Percentiles rank a stretch among this genome's conserved stretches.
Conservation (phyloP, 2,113 vertebrate species). For the Pogonocichla stellata region DNA sequence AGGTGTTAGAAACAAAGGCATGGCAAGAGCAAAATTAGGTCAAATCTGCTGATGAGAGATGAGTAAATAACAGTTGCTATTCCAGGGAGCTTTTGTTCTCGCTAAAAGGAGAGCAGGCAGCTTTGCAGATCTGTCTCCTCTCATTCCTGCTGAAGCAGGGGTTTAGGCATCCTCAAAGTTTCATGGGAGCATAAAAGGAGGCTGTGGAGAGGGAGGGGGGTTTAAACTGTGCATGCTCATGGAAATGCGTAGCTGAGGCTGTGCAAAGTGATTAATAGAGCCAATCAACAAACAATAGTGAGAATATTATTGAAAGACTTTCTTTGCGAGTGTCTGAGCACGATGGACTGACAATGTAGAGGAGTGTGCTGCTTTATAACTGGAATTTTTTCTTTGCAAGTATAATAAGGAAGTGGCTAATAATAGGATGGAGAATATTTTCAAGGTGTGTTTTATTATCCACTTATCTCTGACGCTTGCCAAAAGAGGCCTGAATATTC, state of each 20-base stretch:
- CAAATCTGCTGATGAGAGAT: constrained; percentile 44
- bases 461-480: constrained; percentile 40
- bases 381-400: neutral
- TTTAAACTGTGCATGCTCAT: neutral
- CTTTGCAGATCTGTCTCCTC: constrained; percentile 15
- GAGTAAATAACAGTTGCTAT: constrained; percentile 46
- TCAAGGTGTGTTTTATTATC: constrained; percentile 48
- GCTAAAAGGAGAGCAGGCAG: constrained; percentile 7
- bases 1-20: constrained; percentile 52
- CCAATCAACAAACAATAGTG: neutral
- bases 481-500: constrained; percentile 56
- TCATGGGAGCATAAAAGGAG: neutral
- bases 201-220: neutral
- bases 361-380: neutral
- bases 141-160: constrained; percentile 1
- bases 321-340: neutral
- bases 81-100: constrained; percentile 22
- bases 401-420: constrained; percentile 40
- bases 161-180: neutral
- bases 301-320: neutral
- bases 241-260: neutral
- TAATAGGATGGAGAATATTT: constrained; percentile 36
- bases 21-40: constrained; percentile 49
- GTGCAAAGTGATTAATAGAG: constrained; percentile 28
- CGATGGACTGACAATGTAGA: neutral